phyloP scores from a whole-genome alignment of 2,888 invertebrate genomes.

The Lochmaea crataegi region DNA sequence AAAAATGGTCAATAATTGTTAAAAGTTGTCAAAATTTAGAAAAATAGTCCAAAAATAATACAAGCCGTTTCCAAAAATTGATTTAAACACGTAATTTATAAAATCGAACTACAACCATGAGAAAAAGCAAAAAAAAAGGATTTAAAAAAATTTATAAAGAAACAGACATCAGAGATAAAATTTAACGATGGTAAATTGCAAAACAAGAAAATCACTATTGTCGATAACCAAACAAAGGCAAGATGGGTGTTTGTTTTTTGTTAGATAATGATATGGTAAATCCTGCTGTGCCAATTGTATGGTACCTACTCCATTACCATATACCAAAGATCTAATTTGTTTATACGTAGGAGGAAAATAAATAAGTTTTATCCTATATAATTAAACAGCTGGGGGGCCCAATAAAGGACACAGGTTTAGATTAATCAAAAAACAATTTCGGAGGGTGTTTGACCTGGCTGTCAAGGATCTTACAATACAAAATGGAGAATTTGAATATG shows the following conservation, averaged over 20 bases:
- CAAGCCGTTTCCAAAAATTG: no score
- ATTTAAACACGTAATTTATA: no score
- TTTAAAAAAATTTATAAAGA: no score
- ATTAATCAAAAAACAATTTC: constrained; percentile 1
- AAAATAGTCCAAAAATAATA: no score
- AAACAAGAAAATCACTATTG: not conserved
- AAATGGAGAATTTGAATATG: no score
- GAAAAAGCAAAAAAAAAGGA: no score
- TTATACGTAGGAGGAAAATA: constrained; percentile 28
- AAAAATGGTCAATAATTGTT: no score
- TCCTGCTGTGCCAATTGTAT: constrained; percentile 18
- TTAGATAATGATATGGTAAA: not conserved
- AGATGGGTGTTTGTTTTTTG: not conserved
- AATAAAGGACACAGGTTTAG: constrained; percentile 17
- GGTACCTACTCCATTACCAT: constrained; percentile 13
- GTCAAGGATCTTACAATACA: not conserved
- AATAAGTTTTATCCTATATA: constrained; percentile 22
- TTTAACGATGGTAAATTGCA: not conserved
- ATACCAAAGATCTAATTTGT: constrained; percentile 20
- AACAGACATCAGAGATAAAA: no score
- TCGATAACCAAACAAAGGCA: not conserved
- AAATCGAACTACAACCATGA: no score
- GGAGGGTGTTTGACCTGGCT: constrained; percentile 18
- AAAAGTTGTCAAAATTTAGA: no score
- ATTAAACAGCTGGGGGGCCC: constrained; percentile 26